Evolutionary conservation across 2,888 invertebrate genomes (phyloP).

Genomic region (Coremacera marginata): DNA sequence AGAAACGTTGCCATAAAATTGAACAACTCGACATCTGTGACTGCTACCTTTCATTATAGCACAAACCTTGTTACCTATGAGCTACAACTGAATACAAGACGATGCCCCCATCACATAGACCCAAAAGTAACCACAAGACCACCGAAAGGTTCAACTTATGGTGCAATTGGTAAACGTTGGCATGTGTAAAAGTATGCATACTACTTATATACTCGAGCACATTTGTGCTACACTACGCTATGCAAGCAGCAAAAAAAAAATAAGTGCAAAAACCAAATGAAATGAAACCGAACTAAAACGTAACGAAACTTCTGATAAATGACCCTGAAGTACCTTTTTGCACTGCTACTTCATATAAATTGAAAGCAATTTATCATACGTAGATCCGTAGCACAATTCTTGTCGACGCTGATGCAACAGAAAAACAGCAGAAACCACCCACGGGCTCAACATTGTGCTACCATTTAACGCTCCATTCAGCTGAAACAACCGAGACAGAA

Average conservation of each 20-base stretch:
- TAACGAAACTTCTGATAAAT: constrained; percentile 60
- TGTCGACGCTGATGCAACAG: constrained; percentile 18
- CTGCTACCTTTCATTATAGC: no score
- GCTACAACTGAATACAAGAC: no score
- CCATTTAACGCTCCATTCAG: neutral
- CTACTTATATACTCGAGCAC: constrained; percentile 8
- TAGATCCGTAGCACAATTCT: constrained; percentile 34
- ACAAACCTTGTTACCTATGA: no score
- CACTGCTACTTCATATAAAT: constrained; percentile 56
- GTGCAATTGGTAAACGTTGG: neutral
- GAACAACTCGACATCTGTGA: no score
- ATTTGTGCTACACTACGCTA: constrained; percentile 14
- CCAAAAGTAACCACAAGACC: neutral
- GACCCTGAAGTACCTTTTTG: constrained; percentile 62
- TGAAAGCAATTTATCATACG: constrained; percentile 65
- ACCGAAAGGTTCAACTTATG: constrained; percentile 1
- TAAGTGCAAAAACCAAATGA: constrained; percentile 24
- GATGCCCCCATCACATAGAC: no score
- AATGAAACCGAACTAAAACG: constrained; percentile 15
- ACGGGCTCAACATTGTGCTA: neutral
- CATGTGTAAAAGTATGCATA: neutral
- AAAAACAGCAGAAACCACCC: neutral
- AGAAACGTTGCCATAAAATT: no score
- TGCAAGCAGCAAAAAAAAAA: constrained; percentile 3
- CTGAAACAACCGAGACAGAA: neutral